phyloP scores from a whole-genome alignment of 2,113 vertebrate genomes.

The Ctenodactylus gundi region DNA sequence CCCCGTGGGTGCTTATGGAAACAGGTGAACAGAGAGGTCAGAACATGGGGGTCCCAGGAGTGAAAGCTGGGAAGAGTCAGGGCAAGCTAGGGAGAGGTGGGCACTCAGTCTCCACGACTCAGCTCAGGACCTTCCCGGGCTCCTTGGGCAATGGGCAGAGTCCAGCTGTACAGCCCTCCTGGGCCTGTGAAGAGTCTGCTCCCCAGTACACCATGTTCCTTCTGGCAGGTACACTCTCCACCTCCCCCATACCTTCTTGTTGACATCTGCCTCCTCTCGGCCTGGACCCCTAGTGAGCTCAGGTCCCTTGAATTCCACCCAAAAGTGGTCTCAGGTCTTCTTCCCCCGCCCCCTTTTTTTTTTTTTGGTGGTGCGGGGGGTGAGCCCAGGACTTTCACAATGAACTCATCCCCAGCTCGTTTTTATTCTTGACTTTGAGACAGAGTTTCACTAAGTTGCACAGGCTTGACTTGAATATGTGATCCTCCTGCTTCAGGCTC shows the following conservation, averaged over 20 bases:
- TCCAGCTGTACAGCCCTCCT: not conserved
- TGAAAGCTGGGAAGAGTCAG: not conserved
- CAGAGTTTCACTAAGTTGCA: no score
- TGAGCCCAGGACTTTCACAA: no score
- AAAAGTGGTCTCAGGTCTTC: rapidly evolving
- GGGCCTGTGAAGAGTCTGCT: not conserved
- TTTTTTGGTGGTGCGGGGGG: no score
- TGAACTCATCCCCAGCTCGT: no score
- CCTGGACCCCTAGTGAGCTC: rapidly evolving
- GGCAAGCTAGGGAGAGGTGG: not conserved
- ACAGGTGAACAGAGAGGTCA: not conserved
- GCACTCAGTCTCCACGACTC: not conserved
- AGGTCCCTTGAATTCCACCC: no score
- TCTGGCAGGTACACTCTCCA: not conserved
- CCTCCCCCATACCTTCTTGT: rapidly evolving
- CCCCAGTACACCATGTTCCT: not conserved
- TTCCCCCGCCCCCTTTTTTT: no score
- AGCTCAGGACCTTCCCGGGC: not conserved
- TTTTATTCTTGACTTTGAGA: no score
- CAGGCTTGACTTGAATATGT: no score
- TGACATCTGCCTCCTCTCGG: not conserved
- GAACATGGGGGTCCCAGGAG: no score
- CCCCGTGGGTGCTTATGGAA: not conserved
- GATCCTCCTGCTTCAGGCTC: no score
- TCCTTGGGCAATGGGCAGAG: not conserved